These are phyloP conservation scores for Stichopus chloronotus DNA, from an alignment of 35 echinoderm and acorn worm genomes.

Conservation along the genomic window DNA sequence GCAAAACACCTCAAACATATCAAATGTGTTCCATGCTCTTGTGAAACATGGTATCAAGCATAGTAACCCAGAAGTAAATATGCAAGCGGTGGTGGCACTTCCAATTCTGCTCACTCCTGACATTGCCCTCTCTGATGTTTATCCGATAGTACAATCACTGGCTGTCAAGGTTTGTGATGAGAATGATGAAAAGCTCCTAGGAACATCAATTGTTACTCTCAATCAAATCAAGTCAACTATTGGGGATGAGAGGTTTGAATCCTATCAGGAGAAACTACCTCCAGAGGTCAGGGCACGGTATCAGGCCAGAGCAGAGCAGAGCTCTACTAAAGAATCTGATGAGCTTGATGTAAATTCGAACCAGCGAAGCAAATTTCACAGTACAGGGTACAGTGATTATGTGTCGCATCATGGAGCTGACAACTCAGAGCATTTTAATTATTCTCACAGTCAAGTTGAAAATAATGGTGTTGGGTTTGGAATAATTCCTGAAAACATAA, in stretches of 20 bases:
- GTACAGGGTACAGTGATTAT: conserved; percentile 29
- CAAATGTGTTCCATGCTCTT: conserved; percentile 76
- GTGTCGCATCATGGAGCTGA: conserved; percentile 42
- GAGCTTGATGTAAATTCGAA: conserved; percentile 48
- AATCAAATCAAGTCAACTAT: conserved; percentile 74
- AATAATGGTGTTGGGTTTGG: conserved; percentile 64
- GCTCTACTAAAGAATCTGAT: conserved; percentile 27
- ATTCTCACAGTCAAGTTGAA: conserved; percentile 33
- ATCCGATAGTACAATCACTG: conserved; percentile 72
- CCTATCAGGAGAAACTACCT: conserved; percentile 72
- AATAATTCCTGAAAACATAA: conserved; percentile 71
- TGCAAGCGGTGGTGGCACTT: conserved; percentile 75
- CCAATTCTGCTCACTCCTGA: conserved; percentile 88
- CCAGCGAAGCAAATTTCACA: background rate
- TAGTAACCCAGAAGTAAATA: conserved; percentile 76
- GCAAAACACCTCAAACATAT: conserved; percentile 85
- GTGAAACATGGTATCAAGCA: conserved; percentile 89
- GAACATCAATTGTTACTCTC: conserved; percentile 68
- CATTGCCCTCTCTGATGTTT: conserved; percentile 81
- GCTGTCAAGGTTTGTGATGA: conserved; percentile 74
- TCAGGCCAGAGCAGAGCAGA: conserved; percentile 49
- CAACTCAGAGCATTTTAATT: conserved; percentile 45
- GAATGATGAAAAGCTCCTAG: conserved; percentile 56
- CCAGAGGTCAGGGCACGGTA: conserved; percentile 66
- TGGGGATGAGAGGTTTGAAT: conserved; percentile 76